Percentiles rank a stretch among this genome's conserved stretches.
phyloP scores from a whole-genome alignment of 1,140 invertebrate species.

The Drosophila persimilis region DNA sequence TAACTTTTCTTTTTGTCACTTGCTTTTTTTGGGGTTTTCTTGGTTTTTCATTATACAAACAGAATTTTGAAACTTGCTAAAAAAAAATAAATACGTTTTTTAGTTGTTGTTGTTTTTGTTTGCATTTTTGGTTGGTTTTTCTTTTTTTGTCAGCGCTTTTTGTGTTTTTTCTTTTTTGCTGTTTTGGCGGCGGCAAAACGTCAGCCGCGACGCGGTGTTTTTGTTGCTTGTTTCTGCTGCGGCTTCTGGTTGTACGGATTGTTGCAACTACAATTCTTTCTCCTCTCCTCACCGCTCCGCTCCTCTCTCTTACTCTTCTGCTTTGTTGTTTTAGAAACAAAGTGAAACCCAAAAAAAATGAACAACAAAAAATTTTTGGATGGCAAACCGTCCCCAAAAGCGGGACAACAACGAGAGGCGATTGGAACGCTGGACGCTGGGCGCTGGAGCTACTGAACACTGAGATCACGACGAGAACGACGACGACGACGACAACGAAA shows the following conservation, averaged over 20 bases:
- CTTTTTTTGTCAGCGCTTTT: neutral
- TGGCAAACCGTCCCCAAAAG: too few relatives aligned
- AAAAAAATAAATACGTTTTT: constrained; percentile 16
- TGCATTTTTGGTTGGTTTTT: neutral
- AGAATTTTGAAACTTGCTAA: constrained; percentile 33
- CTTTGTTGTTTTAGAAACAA: too few relatives aligned
- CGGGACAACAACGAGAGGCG: too few relatives aligned
- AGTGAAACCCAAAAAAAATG: too few relatives aligned
- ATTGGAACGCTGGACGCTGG: too few relatives aligned
- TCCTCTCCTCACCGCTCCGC: too few relatives aligned
- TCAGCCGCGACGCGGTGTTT: constrained; percentile 13
- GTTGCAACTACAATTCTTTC: constrained; percentile 18
- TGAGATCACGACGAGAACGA: constrained; percentile 17
- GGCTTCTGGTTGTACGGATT: neutral
- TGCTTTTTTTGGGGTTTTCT: constrained; percentile 23
- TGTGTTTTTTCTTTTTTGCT: constrained; percentile 20
- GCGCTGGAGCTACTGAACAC: too few relatives aligned
- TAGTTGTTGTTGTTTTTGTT: constrained; percentile 20
- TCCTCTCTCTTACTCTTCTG: too few relatives aligned
- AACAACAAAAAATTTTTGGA: too few relatives aligned
- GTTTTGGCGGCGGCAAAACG: constrained; percentile 78
- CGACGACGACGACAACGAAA: constrained; percentile 33
- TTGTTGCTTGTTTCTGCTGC: constrained; percentile 12
- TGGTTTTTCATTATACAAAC: constrained; percentile 13
- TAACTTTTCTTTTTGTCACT: constrained; percentile 7